These are phyloP conservation scores for Endotricha flammealis DNA, from an alignment of 2,888 invertebrate species.

Conservation along the genomic window DNA sequence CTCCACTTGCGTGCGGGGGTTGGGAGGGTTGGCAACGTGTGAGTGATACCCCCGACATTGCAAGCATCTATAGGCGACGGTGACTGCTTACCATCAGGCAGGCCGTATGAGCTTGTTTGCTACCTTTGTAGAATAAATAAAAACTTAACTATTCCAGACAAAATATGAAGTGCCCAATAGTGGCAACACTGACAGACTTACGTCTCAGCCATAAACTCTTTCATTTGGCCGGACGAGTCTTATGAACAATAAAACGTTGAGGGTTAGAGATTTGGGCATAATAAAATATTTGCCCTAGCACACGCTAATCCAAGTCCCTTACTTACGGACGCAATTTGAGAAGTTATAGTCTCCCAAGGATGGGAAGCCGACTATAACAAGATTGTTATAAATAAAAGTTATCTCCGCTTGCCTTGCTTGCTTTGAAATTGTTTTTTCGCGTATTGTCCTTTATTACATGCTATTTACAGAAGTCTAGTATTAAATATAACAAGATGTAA, in stretches of 20 bases:
- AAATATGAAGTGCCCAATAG: slow-evolving; percentile 35
- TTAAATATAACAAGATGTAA: too few relatives aligned
- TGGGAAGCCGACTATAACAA: not conserved
- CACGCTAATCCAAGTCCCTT: slow-evolving; percentile 75
- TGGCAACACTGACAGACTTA: slow-evolving; percentile 70
- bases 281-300: slow-evolving; percentile 78
- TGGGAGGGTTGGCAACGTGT: too few relatives aligned
- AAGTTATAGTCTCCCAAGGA: slow-evolving; percentile 49
- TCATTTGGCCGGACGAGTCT: slow-evolving; percentile 78
- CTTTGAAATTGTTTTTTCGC: too few relatives aligned
- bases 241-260: slow-evolving; percentile 78
- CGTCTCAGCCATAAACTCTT: slow-evolving; percentile 75
- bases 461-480: too few relatives aligned
- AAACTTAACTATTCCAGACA: slow-evolving; percentile 24
- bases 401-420: too few relatives aligned
- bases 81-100: too few relatives aligned
- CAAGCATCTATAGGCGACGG: too few relatives aligned
- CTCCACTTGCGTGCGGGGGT: too few relatives aligned
- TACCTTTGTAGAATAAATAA: not conserved
- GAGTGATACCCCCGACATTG: too few relatives aligned
- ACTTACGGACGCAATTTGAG: slow-evolving; percentile 74
- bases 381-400: too few relatives aligned
- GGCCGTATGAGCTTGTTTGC: too few relatives aligned
- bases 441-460: too few relatives aligned
- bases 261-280: slow-evolving; percentile 78